These are phyloP conservation scores for Acrossocheilus fasciatus DNA, from an alignment of 2,797 vertebrate species.

Conservation along the genomic window DNA sequence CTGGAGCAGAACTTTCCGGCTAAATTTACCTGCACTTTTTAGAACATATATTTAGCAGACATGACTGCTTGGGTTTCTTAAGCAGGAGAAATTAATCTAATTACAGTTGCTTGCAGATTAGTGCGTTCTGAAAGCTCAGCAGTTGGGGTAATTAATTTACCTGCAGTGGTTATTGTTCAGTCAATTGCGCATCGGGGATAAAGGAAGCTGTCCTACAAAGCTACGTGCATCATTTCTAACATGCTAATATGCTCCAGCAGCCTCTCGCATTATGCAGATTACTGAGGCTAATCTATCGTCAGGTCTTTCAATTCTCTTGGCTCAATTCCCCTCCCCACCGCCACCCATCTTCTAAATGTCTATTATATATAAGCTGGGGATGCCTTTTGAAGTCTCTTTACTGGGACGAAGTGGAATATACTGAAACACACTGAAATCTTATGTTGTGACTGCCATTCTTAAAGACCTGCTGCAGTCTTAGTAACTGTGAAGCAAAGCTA, in stretches of 20 bases:
- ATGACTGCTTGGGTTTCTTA: slow-evolving; percentile 53
- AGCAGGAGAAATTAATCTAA: slow-evolving; percentile 65
- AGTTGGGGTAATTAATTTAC: slow-evolving; percentile 68
- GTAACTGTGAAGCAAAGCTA: slow-evolving; percentile 1
- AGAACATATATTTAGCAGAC: slow-evolving; percentile 34
- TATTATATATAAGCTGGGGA: slow-evolving; percentile 65
- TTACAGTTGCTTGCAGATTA: slow-evolving; percentile 63
- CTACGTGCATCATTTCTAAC: slow-evolving; percentile 48
- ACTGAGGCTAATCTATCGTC: slow-evolving; percentile 64
- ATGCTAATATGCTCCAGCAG: slow-evolving; percentile 57
- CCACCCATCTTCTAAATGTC: slow-evolving; percentile 29
- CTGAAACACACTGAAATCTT: slow-evolving; percentile 1
- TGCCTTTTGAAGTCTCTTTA: slow-evolving; percentile 58
- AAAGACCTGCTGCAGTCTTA: background rate
- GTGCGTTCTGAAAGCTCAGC: slow-evolving; percentile 56
- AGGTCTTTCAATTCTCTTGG: slow-evolving; percentile 60
- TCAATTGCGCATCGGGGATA: slow-evolving; percentile 53
- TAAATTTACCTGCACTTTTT: slow-evolving; percentile 34
- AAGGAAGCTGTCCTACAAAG: slow-evolving; percentile 54
- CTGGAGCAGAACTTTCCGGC: background rate
- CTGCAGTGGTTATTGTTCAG: slow-evolving; percentile 66
- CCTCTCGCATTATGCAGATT: slow-evolving; percentile 64
- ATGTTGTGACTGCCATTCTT: background rate
- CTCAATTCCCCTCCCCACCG: slow-evolving; percentile 18
- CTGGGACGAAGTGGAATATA: slow-evolving; percentile 5